phyloP scores from a whole-genome alignment of 2,888 invertebrate genomes.

The Noctuana brunneofusca region DNA sequence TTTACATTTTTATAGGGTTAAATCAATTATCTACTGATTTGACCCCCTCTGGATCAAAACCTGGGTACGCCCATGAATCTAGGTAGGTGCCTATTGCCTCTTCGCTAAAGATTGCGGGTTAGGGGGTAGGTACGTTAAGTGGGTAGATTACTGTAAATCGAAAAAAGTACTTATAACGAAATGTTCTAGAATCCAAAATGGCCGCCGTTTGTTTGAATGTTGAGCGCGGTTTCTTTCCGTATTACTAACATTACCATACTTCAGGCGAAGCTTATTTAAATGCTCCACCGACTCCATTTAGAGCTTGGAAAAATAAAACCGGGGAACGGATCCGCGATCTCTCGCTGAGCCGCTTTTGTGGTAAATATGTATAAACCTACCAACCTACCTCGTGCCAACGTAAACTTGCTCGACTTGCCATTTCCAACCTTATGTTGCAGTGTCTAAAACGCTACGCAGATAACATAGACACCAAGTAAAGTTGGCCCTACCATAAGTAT shows the following conservation, averaged over 20 bases:
- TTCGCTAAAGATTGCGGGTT: too few species aligned
- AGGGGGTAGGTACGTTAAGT: too few species aligned
- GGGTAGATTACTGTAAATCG: background rate
- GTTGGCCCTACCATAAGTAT: slow-evolving; percentile 67
- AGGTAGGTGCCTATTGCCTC: too few species aligned
- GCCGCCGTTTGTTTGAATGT: slow-evolving; percentile 59
- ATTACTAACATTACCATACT: slow-evolving; percentile 82
- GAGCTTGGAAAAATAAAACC: slow-evolving; percentile 83
- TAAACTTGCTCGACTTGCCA: slow-evolving; percentile 40
- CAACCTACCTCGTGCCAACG: slow-evolving; percentile 47
- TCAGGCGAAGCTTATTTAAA: slow-evolving; percentile 82
- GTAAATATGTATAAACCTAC: slow-evolving; percentile 81
- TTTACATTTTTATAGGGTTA: too few species aligned
- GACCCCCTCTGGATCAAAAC: too few species aligned
- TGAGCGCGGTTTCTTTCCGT: slow-evolving; percentile 76
- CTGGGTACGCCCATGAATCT: too few species aligned
- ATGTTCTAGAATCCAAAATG: slow-evolving; percentile 67
- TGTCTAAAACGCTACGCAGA: background rate
- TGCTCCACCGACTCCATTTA: slow-evolving; percentile 83
- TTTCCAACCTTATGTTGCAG: slow-evolving; percentile 48
- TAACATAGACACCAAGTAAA: slow-evolving; percentile 38
- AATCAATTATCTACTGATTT: too few species aligned
- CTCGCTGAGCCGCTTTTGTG: slow-evolving; percentile 81
- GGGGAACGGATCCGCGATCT: slow-evolving; percentile 79
- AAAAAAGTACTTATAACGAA: slow-evolving; percentile 6